Evolutionary conservation across 2,797 vertebrate species (phyloP), one percentile per base, ranked within the genome.

Genomic region (Megalops cyprinoides): DNA sequence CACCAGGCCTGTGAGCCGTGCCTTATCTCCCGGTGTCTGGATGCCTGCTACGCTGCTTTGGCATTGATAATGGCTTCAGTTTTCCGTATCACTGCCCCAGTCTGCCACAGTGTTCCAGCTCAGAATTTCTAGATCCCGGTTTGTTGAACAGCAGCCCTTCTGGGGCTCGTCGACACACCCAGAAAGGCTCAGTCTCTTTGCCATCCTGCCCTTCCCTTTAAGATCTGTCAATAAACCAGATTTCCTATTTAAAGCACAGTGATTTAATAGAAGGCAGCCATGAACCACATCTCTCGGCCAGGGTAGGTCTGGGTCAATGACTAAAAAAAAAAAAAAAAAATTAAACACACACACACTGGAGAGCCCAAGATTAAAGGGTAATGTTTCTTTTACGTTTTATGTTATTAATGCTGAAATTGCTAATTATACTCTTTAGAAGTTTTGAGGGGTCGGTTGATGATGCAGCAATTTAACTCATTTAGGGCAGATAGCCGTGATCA

Each of bases 381-480:
- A 82, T 23, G 60, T 82, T 84, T 82, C 85, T 82, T 84, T 83
- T 89, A 88, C 85, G 84, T 87, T 85, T 87, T 85, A 85, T 81
- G 83, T 91, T 92, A 93, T 92, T 92, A 94, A 94, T 91, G 86
- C 85, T 79, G 28, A 85, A 90, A 92, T 89, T 76, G 90, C 89
- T 92, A 91, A 94, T 93, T 93, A 90, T 88, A 90, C 84, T 74
- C 85, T 84, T 90, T 83, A 89, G 91, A 92, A 84, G 87, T 92
- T 90, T 89, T 90, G 74, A 89, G 87, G 82, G 83, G 83, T 88
- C 81, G 84, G 88, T 84, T 89, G 91, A 92, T 89, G 88, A 87
- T 86, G 86, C 86, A 88, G 88, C 85, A 88, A 87, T 93, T 93
- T 88, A 88, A 84, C 86, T 90, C 86, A 86, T 91, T 93, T 90